Conservation (phyloP, 2,888 invertebrate genomes). For the Drosophila mimica region DNA sequence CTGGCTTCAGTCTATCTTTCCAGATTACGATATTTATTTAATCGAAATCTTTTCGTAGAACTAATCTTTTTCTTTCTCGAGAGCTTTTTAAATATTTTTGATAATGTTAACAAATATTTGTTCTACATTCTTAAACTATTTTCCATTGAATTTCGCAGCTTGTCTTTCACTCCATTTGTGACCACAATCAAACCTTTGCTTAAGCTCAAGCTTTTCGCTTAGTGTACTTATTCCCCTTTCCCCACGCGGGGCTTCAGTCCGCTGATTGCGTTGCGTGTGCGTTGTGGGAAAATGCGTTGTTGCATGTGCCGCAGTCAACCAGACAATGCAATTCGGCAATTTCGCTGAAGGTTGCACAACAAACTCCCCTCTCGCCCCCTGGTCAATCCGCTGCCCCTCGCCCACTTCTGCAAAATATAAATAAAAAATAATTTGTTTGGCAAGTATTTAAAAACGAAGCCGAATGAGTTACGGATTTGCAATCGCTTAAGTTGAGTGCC, state of each 20-base stretch:
- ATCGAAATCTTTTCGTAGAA: too few relatives aligned
- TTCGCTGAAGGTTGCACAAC: slow-evolving; percentile 67
- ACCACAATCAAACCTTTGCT: neutral
- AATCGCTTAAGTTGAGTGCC: slow-evolving; percentile 79
- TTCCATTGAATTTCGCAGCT: neutral
- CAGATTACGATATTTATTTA: too few relatives aligned
- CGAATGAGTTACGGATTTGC: slow-evolving; percentile 83
- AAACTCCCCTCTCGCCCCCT: slow-evolving; percentile 5
- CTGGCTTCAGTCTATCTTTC: too few relatives aligned
- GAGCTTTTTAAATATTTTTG: too few relatives aligned
- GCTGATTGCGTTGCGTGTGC: slow-evolving; percentile 24
- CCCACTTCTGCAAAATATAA: slow-evolving; percentile 4
- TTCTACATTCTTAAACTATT: neutral
- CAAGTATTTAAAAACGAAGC: slow-evolving; percentile 65
- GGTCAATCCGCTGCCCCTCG: neutral
- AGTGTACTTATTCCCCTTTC: slow-evolving; percentile 33
- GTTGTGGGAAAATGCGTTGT: slow-evolving; percentile 63
- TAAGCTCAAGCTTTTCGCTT: slow-evolving; percentile 2
- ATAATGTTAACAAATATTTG: neutral
- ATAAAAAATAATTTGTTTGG: slow-evolving; percentile 63
- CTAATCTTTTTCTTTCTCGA: too few relatives aligned
- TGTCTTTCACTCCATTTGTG: neutral
- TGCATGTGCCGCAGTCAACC: slow-evolving; percentile 28
- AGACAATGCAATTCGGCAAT: slow-evolving; percentile 55
- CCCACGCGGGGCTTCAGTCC: neutral